A percentile compares a stretch with the other conserved stretches of the same genome.
Evolutionary conservation across 2,113 vertebrate genomes (phyloP).

Genomic region (Grallaria varia): DNA sequence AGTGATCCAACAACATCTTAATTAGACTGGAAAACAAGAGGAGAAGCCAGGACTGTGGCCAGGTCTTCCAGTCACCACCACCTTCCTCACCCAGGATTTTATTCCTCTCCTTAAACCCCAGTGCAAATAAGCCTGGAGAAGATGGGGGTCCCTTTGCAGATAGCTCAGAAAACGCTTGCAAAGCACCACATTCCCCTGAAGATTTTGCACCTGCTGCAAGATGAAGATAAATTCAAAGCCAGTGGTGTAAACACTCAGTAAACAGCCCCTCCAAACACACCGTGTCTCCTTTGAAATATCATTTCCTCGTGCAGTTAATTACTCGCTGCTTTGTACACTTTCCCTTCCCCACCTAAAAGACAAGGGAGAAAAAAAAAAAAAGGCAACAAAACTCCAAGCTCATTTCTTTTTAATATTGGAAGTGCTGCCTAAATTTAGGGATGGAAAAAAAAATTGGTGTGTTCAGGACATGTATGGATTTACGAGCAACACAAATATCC

Average conservation of each 20-base stretch:
- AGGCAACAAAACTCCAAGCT: background rate
- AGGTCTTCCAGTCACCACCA: background rate
- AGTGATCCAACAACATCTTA: background rate
- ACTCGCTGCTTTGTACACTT: background rate
- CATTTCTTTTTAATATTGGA: background rate
- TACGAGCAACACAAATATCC: slow-evolving; percentile 31
- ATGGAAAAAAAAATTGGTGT: background rate
- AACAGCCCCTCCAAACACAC: slow-evolving; percentile 13
- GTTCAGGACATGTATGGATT: background rate
- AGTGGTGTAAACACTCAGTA: slow-evolving; percentile 1
- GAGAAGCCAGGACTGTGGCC: background rate
- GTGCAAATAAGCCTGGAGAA: background rate
- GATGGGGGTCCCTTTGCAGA: background rate
- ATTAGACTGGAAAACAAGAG: background rate
- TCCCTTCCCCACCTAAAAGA: background rate
- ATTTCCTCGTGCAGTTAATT: background rate
- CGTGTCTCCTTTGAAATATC: slow-evolving; percentile 15
- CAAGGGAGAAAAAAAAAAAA: rapidly evolving
- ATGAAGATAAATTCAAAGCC: slow-evolving; percentile 45
- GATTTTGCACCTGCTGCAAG: slow-evolving; percentile 37
- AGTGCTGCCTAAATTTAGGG: background rate
- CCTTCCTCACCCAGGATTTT: background rate
- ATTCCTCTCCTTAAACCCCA: background rate
- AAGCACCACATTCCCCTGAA: background rate
- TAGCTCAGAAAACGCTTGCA: background rate